Evolutionary conservation across 2,113 vertebrate species (phyloP).

Genomic region (Perccottus glenii): DNA sequence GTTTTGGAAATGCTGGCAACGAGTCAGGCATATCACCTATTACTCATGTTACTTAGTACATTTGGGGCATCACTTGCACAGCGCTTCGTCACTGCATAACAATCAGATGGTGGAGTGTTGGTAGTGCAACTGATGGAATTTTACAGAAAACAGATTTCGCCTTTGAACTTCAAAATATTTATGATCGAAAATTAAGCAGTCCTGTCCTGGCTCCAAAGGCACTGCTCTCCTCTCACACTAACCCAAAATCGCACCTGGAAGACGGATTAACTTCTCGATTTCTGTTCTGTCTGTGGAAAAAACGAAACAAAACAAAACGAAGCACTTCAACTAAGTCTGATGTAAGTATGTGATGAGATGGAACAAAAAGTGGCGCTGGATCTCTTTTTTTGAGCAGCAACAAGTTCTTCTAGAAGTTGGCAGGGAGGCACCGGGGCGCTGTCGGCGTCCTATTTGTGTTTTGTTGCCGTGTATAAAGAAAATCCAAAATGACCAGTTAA

Average conservation of each 20-base stretch:
- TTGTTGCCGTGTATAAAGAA: constrained; percentile 36
- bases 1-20: constrained; percentile 67
- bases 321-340: constrained; percentile 58
- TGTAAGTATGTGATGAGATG: constrained; percentile 32
- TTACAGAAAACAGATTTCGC: constrained; percentile 80
- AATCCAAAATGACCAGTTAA: constrained; percentile 45
- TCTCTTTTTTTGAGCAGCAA: constrained; percentile 81
- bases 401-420: constrained; percentile 86
- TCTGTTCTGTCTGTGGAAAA: constrained; percentile 9
- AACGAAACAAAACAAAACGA: constrained; percentile 33
- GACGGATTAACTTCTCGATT: constrained; percentile 69
- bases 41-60: constrained; percentile 84
- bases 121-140: constrained; percentile 83
- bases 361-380: constrained; percentile 4
- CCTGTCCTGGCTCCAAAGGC: constrained; percentile 33
- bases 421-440: constrained; percentile 70
- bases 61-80: constrained; percentile 79
- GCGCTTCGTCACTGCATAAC: constrained; percentile 83
- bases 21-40: constrained; percentile 78
- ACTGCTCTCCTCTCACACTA: constrained; percentile 29
- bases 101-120: constrained; percentile 81
- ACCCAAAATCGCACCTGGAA: constrained; percentile 36
- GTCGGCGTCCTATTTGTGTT: constrained; percentile 56
- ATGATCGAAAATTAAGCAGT: constrained; percentile 57
- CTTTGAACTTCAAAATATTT: constrained; percentile 74